phyloP scores from a whole-genome alignment of 2,888 invertebrate species.

The Adelphocoris suturalis region DNA sequence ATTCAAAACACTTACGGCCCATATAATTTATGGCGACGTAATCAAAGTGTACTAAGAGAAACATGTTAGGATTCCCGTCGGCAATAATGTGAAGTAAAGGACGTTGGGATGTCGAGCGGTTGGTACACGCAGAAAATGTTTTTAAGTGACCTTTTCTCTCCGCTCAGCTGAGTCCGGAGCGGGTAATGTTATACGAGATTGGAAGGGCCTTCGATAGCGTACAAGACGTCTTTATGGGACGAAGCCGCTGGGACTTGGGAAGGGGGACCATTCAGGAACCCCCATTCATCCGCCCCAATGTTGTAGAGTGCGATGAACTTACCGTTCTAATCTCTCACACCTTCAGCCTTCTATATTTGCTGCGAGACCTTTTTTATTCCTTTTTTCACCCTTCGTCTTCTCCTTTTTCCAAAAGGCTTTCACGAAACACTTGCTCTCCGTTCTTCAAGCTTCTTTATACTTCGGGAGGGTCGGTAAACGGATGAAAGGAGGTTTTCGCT shows the following conservation, averaged over 20 bases:
- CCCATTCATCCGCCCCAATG: slow-evolving; percentile 39
- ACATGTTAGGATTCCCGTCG: slow-evolving; percentile 34
- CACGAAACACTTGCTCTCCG: slow-evolving; percentile 31
- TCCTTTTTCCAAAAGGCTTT: background rate
- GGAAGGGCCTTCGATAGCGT: slow-evolving; percentile 30
- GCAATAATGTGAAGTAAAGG: slow-evolving; percentile 32
- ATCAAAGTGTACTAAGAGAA: slow-evolving; percentile 25
- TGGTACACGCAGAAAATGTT: slow-evolving; percentile 15
- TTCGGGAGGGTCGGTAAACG: slow-evolving; percentile 22
- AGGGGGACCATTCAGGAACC: background rate
- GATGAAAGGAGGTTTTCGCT: slow-evolving; percentile 18
- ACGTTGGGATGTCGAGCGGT: slow-evolving; percentile 5
- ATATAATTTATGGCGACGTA: slow-evolving; percentile 32
- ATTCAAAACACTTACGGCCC: slow-evolving; percentile 1
- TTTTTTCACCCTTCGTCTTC: background rate
- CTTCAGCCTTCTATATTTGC: slow-evolving; percentile 2
- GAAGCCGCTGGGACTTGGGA: background rate
- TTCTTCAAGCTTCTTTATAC: slow-evolving; percentile 3
- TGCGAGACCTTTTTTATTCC: background rate
- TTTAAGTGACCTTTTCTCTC: slow-evolving; percentile 14
- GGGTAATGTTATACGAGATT: slow-evolving; percentile 34
- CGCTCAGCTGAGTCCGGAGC: background rate
- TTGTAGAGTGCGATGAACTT: slow-evolving; percentile 42
- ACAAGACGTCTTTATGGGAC: slow-evolving; percentile 38
- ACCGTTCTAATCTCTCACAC: slow-evolving; percentile 25